Conservation (phyloP, 2,888 invertebrate genomes). For the Eumacrocentrus americanus region DNA sequence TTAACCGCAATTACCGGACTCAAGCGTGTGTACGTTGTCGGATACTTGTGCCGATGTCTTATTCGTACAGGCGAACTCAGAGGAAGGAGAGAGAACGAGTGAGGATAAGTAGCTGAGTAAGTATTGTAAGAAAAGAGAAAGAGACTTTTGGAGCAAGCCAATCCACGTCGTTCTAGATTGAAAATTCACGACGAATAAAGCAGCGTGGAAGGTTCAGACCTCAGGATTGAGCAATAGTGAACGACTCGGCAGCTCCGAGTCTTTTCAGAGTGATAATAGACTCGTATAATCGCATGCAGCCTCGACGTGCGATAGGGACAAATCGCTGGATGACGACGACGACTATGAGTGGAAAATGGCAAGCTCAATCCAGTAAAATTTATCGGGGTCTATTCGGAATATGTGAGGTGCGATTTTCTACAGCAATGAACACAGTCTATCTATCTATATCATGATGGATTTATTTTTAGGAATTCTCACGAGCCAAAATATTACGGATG, state of each 20-base stretch:
- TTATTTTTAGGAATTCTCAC: not conserved
- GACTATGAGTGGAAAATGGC: too few relatives aligned
- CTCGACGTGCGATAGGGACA: constrained; percentile 1
- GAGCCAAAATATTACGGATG: too few relatives aligned
- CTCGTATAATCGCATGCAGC: not conserved
- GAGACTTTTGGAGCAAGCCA: constrained; percentile 21
- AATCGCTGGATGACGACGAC: too few relatives aligned
- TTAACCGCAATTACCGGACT: constrained; percentile 56
- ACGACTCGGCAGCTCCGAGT: constrained; percentile 19
- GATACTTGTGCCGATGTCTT: not conserved
- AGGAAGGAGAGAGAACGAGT: constrained; percentile 9
- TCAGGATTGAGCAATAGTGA: constrained; percentile 18
- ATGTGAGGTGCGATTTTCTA: too few relatives aligned
- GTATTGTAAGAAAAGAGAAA: constrained; percentile 16
- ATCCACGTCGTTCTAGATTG: constrained; percentile 21
- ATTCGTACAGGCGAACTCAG: not conserved
- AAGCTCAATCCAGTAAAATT: too few relatives aligned
- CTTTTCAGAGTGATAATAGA: constrained; percentile 7
- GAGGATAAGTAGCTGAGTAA: constrained; percentile 12
- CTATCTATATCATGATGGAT: not conserved
- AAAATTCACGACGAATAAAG: constrained; percentile 2
- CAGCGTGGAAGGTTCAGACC: not conserved
- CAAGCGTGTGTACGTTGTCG: constrained; percentile 5
- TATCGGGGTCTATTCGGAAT: too few relatives aligned
- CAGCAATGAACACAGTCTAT: not conserved